Base-by-base conservation (phyloP, 1,140 invertebrate genomes). In the Drosophila fuyamai region DNA sequence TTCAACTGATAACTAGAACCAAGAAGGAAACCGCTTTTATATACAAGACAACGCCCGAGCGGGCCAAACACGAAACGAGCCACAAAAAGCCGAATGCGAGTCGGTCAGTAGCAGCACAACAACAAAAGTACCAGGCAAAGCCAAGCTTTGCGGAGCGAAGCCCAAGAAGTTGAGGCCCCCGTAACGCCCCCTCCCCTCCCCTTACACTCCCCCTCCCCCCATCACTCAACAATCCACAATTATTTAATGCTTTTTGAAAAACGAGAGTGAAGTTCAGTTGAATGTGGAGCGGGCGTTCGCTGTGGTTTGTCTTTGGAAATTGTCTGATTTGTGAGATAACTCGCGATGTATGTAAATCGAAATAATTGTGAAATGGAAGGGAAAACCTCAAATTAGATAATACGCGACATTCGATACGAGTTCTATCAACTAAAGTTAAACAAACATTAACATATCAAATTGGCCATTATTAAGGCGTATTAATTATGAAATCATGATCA, bases 1-100 rank as follows among this genome's bases (percentile, higher is more conserved):
- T 84, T 84, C 91, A 92, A 92, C 91, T 92, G 91, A 92, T 92
- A 92, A 92, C 91, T 92, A 92, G 91, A 92, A 92, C 91, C 91
- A 83, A 92, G 91, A 92, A 92, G 90, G 88, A 92, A 91, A 76
- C 85, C 81, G 90, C 88, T 91, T 91, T 90, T 92, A 92, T 92
- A 92, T 91, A 88, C 72, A 83, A 88, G 90, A 81, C 90, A 91
- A 91, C 90, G 83, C 90, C 90, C 90, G 90, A 90, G 48, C 60
- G 55, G 55, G 41, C 76, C 44, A 85, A 66, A 71, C 71, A 77
- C 84, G 77, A 83, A 67, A 60, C 71, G 59, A 82, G 53, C 29
- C 14, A 13, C 14, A 76, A 44, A 41, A 51, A 67, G 29, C 57
- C 76, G 66, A 81, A 77, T 83, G 76, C 84, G 65, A 88, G 79